phyloP scores from a whole-genome alignment of 2,797 vertebrate species.

The Myotis myotis region DNA sequence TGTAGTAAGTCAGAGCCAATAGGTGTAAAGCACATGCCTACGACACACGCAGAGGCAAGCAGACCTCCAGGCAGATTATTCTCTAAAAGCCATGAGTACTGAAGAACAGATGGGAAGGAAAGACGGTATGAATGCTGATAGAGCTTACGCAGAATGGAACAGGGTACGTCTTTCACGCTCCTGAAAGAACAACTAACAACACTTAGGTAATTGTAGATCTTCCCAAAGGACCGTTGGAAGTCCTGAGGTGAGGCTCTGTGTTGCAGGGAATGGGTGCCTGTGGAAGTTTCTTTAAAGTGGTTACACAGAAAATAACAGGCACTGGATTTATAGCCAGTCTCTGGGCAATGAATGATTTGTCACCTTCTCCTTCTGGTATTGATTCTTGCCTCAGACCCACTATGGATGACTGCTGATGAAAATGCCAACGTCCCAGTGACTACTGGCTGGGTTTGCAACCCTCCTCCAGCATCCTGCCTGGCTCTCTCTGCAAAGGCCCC shows the following conservation, averaged over 20 bases:
- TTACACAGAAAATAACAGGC: conserved; percentile 47
- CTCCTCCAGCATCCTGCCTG: not conserved
- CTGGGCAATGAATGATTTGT: not conserved
- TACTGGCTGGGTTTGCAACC: not conserved
- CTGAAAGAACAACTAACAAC: conserved; percentile 65
- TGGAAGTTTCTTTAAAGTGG: not conserved
- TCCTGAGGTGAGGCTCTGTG: conserved; percentile 50
- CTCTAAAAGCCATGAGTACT: not conserved
- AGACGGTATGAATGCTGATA: not conserved
- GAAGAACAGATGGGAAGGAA: conserved; percentile 24
- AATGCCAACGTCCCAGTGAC: accelerated
- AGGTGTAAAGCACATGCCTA: not conserved
- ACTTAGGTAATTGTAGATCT: conserved; percentile 51
- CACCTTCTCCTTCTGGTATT: conserved; percentile 14
- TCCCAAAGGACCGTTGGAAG: conserved; percentile 56
- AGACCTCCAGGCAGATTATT: not conserved
- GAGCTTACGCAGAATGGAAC: conserved; percentile 34
- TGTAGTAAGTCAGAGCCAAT: not conserved
- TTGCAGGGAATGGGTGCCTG: not conserved
- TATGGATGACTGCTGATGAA: not conserved
- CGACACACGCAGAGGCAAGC: not conserved
- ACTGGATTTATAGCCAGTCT: conserved; percentile 29
- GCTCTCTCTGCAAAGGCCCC: not conserved
- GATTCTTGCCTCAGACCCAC: not conserved
- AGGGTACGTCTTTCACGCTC: conserved; percentile 61